A percentile compares a stretch with the other conserved stretches of the same genome.
Conservation (phyloP, 2,113 vertebrate species). For the Petroica traversi region DNA sequence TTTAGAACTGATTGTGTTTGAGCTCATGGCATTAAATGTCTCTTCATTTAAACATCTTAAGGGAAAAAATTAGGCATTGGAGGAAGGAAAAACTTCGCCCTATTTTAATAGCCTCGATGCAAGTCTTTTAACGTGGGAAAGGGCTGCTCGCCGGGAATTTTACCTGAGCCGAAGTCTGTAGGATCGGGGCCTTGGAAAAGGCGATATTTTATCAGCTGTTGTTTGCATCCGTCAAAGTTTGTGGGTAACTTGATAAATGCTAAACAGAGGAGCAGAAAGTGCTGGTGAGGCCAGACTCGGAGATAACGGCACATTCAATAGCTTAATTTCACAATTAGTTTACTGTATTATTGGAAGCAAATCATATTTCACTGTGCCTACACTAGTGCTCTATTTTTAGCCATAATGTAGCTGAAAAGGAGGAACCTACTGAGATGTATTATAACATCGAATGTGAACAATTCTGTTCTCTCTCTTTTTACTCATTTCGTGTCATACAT, state of each 20-base stretch:
- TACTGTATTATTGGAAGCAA: slow-evolving; percentile 75
- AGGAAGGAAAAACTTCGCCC: neutral
- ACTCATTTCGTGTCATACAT: neutral
- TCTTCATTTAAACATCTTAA: neutral
- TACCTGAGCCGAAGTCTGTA: neutral
- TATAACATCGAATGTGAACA: slow-evolving; percentile 36
- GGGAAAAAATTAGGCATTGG: neutral
- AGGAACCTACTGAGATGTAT: slow-evolving; percentile 47
- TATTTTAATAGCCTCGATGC: neutral
- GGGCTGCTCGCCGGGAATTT: neutral
- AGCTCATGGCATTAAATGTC: neutral
- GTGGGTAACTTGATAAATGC: slow-evolving; percentile 38
- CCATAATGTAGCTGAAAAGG: slow-evolving; percentile 65
- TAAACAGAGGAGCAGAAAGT: slow-evolving; percentile 27
- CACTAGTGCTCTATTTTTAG: slow-evolving; percentile 74
- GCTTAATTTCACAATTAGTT: slow-evolving; percentile 72
- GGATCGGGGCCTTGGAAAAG: neutral
- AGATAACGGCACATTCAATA: slow-evolving; percentile 46
- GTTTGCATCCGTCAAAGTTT: slow-evolving; percentile 45
- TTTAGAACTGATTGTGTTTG: neutral
- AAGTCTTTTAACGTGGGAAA: neutral
- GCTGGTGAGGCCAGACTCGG: slow-evolving; percentile 51
- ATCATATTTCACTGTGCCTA: slow-evolving; percentile 74
- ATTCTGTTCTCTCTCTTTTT: slow-evolving; percentile 21
- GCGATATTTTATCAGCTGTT: neutral